Percentiles rank a stretch among this genome's conserved stretches.
Evolutionary conservation across 2,888 invertebrate species (phyloP).

Genomic region (Clitarchus hookeri): DNA sequence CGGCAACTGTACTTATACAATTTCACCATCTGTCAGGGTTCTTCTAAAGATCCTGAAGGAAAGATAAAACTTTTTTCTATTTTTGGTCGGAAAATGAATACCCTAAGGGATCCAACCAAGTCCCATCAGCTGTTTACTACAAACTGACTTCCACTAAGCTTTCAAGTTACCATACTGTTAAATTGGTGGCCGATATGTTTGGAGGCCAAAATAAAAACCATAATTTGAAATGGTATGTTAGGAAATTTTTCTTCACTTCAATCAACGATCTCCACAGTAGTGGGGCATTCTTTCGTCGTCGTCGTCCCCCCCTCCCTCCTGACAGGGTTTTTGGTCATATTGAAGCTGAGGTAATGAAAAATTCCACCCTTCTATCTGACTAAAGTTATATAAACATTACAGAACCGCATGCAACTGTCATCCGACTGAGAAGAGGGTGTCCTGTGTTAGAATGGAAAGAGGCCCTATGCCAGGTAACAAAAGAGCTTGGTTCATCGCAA

Average conservation of each 20-base stretch:
- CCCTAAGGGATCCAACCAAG: too few relatives aligned
- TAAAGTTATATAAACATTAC: neutral
- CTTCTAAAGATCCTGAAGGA: too few relatives aligned
- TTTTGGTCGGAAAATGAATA: too few relatives aligned
- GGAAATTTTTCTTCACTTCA: neutral
- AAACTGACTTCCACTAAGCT: slow-evolving; percentile 4
- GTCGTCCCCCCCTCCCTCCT: neutral
- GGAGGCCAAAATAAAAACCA: neutral
- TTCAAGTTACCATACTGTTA: slow-evolving; percentile 15
- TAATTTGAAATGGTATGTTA: neutral
- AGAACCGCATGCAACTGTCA: slow-evolving; percentile 15
- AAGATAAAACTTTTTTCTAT: too few relatives aligned
- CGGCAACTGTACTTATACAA: too few relatives aligned
- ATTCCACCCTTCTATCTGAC: slow-evolving; percentile 6
- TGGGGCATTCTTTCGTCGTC: neutral
- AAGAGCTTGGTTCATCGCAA: slow-evolving; percentile 22
- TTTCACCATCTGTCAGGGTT: too few relatives aligned
- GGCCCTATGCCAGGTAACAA: neutral
- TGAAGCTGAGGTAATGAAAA: neutral
- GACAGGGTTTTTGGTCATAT: slow-evolving; percentile 15
- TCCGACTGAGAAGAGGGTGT: neutral
- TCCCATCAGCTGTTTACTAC: neutral
- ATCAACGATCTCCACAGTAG: neutral
- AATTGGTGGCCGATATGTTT: neutral
- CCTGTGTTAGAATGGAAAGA: slow-evolving; percentile 18